phyloP scores from a whole-genome alignment of 2,113 vertebrate genomes.

The Corythornis cristatus region DNA sequence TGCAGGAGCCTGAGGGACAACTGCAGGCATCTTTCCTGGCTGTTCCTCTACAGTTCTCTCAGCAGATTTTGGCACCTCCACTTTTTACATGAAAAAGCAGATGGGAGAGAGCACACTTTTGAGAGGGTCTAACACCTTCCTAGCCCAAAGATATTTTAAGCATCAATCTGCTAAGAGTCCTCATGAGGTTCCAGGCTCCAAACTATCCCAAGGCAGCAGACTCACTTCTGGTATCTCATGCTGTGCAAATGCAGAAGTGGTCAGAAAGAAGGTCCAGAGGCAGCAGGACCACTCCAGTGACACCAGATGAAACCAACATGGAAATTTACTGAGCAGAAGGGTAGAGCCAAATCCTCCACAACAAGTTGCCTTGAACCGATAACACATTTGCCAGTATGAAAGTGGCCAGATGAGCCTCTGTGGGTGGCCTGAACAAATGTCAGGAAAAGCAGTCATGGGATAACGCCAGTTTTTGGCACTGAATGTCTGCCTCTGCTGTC shows the following conservation, averaged over 20 bases:
- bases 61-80: conserved; percentile 33
- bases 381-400: fast-evolving
- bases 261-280: background rate
- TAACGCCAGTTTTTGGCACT: background rate
- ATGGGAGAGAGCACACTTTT: conserved; percentile 17
- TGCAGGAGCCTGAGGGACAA: conserved; percentile 29
- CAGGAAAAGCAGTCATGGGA: background rate
- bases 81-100: conserved; percentile 36
- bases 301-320: fast-evolving
- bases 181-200: background rate
- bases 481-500: background rate
- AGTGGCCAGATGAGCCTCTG: background rate
- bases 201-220: background rate
- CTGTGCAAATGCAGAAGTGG: background rate
- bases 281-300: background rate
- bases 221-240: background rate
- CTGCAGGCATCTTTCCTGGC: conserved; percentile 46
- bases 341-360: background rate
- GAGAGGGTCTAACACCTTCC: conserved; percentile 44
- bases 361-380: background rate
- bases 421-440: background rate
- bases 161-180: conserved; percentile 9
- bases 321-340: background rate
- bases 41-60: background rate
- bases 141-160: conserved; percentile 35